Percentiles rank a stretch among this genome's conserved stretches.
These are phyloP conservation scores for Amblyteles armatorius DNA, from an alignment of 2,888 invertebrate genomes.

Conservation along the genomic window DNA sequence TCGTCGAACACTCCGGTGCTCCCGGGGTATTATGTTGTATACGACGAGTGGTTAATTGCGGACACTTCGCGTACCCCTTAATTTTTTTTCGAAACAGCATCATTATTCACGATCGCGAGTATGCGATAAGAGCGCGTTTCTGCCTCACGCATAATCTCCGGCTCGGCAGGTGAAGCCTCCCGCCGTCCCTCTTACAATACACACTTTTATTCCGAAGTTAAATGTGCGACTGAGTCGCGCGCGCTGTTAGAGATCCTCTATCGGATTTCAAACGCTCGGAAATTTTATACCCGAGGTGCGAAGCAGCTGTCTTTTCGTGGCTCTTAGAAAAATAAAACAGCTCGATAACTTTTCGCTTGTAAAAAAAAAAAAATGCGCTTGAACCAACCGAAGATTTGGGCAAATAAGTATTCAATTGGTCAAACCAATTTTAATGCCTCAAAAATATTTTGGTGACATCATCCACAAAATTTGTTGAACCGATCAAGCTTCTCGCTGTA, in stretches of 20 bases:
- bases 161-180: conserved; percentile 49
- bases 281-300: conserved; percentile 8
- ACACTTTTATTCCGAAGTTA: conserved; percentile 28
- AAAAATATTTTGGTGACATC: too few relatives aligned
- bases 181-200: neutral
- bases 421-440: too few relatives aligned
- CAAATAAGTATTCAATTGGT: too few relatives aligned
- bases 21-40: conserved; percentile 34
- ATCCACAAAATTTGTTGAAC: too few relatives aligned
- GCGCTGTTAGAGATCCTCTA: conserved; percentile 24
- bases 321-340: neutral
- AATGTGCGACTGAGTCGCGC: conserved; percentile 28
- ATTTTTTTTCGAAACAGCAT: conserved; percentile 64
- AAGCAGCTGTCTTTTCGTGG: conserved; percentile 29
- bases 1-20: conserved; percentile 38
- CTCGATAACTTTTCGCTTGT: neutral
- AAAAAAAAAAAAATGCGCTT: too few relatives aligned
- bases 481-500: too few relatives aligned
- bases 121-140: conserved; percentile 59
- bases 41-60: conserved; percentile 62
- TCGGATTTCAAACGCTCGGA: conserved; percentile 4
- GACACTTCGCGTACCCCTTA: conserved; percentile 58
- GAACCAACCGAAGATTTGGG: too few relatives aligned
- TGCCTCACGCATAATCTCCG: conserved; percentile 52
- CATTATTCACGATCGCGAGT: conserved; percentile 66